Evolutionary conservation across 2,797 vertebrate species (phyloP).

Genomic region (Florisuga fusca): DNA sequence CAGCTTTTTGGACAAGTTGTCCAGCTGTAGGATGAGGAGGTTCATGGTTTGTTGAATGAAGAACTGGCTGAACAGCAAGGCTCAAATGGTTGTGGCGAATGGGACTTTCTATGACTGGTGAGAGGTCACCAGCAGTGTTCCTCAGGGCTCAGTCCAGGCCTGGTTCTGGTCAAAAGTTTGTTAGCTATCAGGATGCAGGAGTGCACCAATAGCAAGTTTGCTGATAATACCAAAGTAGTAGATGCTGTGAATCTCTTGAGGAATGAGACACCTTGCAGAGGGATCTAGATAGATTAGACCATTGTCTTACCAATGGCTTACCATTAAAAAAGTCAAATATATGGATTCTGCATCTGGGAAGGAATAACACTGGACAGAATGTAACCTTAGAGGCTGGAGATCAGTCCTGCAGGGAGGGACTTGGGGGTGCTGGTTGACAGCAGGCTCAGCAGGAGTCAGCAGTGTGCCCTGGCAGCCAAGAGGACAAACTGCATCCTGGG

Average conservation of each 20-base stretch:
- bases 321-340: neutral
- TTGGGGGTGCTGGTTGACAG: neutral
- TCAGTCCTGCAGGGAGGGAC: neutral
- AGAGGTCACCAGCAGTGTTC: rapidly evolving
- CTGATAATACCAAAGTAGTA: no score
- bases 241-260: neutral
- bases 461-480: neutral
- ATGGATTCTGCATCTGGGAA: neutral
- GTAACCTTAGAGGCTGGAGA: neutral
- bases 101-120: neutral
- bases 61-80: neutral
- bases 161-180: neutral
- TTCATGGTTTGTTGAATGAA: rapidly evolving
- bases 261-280: neutral
- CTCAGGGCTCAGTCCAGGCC: neutral
- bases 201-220: neutral
- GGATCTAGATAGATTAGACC: neutral
- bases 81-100: neutral
- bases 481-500: neutral
- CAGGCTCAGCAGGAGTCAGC: neutral
- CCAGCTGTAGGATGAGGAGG: neutral
- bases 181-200: neutral
- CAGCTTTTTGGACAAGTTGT: no score
- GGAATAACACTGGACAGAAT: neutral
- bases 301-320: neutral